Conservation (phyloP, 2,113 vertebrate species). For the Seriola aureovittata region DNA sequence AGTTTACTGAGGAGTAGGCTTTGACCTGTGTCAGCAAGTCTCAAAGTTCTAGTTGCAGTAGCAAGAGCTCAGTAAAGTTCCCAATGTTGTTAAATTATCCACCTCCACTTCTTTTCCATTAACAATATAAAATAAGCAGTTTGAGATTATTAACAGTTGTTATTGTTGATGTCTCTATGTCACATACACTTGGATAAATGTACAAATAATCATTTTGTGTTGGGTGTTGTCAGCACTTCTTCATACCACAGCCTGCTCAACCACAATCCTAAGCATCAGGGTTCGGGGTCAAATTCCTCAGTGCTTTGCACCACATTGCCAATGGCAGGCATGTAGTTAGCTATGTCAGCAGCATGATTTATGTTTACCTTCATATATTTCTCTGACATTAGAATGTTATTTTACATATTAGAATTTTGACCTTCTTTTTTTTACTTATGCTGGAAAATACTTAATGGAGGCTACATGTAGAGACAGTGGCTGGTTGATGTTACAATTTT, state of each 20-base stretch:
- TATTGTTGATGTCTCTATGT: slow-evolving; percentile 6
- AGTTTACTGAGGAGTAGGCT: not conserved
- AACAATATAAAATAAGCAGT: slow-evolving; percentile 18
- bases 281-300: slow-evolving; percentile 54
- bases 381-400: not conserved
- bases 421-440: not conserved
- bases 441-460: not conserved
- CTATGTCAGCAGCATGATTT: slow-evolving; percentile 5
- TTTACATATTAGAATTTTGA: slow-evolving; percentile 2
- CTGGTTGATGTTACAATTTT: not conserved
- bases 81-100: not conserved
- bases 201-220: slow-evolving; percentile 19
- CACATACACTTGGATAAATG: not conserved
- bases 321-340: slow-evolving; percentile 8
- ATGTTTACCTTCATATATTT: slow-evolving; percentile 18
- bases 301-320: slow-evolving; percentile 54
- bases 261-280: not conserved
- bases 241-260: not conserved
- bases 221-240: slow-evolving; percentile 15
- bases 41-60: not conserved
- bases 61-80: slow-evolving; percentile 20
- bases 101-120: not conserved
- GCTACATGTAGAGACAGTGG: not conserved
- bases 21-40: not conserved
- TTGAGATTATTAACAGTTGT: not conserved